A percentile compares a stretch with the other conserved stretches of the same genome.
These are phyloP conservation scores for Pantherophis guttatus DNA, from an alignment of 2,113 vertebrate genomes.

Conservation along the genomic window DNA sequence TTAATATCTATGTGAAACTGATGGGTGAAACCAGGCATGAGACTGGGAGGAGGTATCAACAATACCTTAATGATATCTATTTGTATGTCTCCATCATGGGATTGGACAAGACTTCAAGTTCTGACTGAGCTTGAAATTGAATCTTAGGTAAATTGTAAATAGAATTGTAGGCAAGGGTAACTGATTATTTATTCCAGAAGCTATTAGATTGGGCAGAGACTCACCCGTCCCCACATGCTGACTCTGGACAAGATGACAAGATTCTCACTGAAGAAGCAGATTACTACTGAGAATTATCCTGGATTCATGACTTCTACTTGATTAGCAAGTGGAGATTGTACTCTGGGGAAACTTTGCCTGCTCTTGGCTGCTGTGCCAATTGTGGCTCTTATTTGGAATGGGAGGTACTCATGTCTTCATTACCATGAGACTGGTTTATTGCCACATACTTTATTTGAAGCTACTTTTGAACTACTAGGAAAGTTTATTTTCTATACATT, in stretches of 20 bases:
- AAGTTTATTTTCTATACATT: background rate
- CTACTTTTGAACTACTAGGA: background rate
- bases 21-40: background rate
- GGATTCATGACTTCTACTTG: background rate
- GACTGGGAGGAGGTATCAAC: background rate
- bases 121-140: background rate
- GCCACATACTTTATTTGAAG: background rate
- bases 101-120: background rate
- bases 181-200: background rate
- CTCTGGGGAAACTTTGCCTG: background rate
- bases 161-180: background rate
- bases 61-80: background rate
- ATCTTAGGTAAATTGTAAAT: background rate
- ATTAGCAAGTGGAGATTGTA: background rate
- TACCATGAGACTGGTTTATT: background rate
- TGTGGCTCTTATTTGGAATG: background rate
- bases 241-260: background rate
- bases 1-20: background rate
- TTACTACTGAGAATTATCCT: background rate
- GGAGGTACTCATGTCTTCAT: background rate
- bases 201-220: background rate
- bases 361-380: background rate
- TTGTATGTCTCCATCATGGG: background rate
- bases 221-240: background rate
- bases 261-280: background rate